Evolutionary conservation across 2,888 invertebrate genomes (phyloP).

Genomic region (Calliopum simillimum): DNA sequence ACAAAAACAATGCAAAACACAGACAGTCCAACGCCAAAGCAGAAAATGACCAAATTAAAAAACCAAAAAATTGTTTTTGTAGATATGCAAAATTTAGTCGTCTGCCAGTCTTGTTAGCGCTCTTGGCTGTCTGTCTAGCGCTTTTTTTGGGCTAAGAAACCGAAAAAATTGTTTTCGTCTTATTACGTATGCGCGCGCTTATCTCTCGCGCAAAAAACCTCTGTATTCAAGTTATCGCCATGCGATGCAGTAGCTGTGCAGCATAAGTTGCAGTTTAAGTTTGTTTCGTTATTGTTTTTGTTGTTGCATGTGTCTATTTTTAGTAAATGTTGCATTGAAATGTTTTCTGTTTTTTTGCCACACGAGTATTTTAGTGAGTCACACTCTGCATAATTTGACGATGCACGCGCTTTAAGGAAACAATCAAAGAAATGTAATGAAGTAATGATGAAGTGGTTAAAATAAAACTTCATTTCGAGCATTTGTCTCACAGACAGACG

Average conservation of each 20-base stretch:
- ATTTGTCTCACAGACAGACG: too few species aligned
- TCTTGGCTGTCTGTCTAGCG: slow-evolving; percentile 1
- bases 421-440: background rate
- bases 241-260: too few species aligned
- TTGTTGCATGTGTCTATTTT: background rate
- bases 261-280: background rate
- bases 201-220: slow-evolving; percentile 4
- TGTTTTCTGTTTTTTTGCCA: too few species aligned
- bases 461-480: too few species aligned
- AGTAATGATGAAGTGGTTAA: too few species aligned
- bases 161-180: background rate
- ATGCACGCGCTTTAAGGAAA: background rate
- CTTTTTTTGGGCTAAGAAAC: slow-evolving; percentile 15
- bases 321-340: background rate
- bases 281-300: too few species aligned
- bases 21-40: background rate
- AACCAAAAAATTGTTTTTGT: background rate
- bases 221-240: slow-evolving; percentile 24
- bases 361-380: background rate
- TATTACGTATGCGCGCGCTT: background rate
- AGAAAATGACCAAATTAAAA: background rate
- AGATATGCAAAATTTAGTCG: background rate
- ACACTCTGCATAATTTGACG: background rate
- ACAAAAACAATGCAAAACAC: background rate
- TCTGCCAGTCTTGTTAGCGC: background rate